A percentile compares a stretch with the other conserved stretches of the same genome.
Evolutionary conservation across 2,797 vertebrate species (phyloP).

Genomic region (Dicrostonyx torquatus): DNA sequence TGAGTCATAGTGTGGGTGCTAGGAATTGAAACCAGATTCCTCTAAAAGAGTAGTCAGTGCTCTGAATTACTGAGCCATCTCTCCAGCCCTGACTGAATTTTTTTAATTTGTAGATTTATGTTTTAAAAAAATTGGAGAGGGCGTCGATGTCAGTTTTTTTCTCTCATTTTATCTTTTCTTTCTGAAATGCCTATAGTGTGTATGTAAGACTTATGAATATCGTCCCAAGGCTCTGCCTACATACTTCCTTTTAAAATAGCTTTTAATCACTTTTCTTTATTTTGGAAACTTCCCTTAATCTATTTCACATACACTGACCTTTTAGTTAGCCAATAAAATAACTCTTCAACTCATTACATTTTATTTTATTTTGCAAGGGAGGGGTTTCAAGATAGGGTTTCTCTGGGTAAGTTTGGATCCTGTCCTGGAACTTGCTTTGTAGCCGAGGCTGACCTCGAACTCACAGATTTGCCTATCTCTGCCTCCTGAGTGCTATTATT

Average conservation of each 20-base stretch:
- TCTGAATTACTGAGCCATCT: background rate
- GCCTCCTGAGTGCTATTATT: no score
- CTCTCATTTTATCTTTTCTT: background rate
- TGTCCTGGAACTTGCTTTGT: no score
- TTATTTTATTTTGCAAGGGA: no score
- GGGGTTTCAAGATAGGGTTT: no score
- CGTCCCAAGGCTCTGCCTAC: background rate
- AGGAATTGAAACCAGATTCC: background rate
- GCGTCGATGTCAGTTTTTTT: constrained; percentile 3
- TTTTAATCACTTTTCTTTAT: constrained; percentile 33
- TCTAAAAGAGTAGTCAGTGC: background rate
- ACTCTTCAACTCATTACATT: background rate
- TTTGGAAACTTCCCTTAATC: constrained; percentile 12
- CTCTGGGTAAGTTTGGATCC: no score
- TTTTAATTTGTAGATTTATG: background rate
- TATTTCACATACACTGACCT: background rate
- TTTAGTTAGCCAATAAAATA: background rate
- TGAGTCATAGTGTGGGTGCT: background rate
- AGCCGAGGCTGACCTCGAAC: no score
- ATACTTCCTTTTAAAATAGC: background rate
- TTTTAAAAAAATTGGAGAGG: background rate
- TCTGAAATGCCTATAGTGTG: constrained; percentile 23
- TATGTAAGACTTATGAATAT: background rate
- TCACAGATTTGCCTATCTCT: no score
- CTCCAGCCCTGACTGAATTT: background rate